Percentiles rank a stretch among this genome's conserved stretches.
phyloP scores from a whole-genome alignment of 2,113 vertebrate genomes.

The Tachysurus vachellii region DNA sequence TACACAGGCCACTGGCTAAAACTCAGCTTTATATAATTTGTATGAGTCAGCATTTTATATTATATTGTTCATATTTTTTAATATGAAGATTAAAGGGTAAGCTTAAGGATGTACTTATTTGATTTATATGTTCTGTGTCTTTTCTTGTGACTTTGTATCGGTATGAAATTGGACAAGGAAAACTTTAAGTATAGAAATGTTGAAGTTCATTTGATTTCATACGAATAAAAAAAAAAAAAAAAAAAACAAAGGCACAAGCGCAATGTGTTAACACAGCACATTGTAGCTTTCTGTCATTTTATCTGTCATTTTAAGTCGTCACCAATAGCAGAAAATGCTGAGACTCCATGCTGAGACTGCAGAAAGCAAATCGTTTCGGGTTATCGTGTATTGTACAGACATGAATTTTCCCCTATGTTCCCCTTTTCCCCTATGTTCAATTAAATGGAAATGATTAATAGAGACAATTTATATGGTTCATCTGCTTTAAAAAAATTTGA shows the following conservation, averaged over 20 bases:
- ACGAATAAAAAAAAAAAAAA: no score
- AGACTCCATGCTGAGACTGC: background rate
- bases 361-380: background rate
- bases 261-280: no score
- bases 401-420: background rate
- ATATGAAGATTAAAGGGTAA: background rate
- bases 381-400: background rate
- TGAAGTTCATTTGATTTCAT: background rate
- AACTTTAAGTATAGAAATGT: background rate
- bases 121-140: background rate
- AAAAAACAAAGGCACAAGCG: no score
- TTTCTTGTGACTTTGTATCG: background rate
- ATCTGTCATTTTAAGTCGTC: background rate
- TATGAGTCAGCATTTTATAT: background rate
- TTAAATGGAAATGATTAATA: background rate
- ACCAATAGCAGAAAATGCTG: background rate
- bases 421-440: background rate
- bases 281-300: no score
- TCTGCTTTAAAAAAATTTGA: background rate
- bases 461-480: background rate
- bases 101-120: background rate
- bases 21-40: background rate
- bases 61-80: background rate
- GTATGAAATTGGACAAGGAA: background rate
- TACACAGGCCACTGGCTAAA: background rate